Base-by-base conservation (phyloP, 2,113 vertebrate genomes). In the Entelurus aequoreus region DNA sequence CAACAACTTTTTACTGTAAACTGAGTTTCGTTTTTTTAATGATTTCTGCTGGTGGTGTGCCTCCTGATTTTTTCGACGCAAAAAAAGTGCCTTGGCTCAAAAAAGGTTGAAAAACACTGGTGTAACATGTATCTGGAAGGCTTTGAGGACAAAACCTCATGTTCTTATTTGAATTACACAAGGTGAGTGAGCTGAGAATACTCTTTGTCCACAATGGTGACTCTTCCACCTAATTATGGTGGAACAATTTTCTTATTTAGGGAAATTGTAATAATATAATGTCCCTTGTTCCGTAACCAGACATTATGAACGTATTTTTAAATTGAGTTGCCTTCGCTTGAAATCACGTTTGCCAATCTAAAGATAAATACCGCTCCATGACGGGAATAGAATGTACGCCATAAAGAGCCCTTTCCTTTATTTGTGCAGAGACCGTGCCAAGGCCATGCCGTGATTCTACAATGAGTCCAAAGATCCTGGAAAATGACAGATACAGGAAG, bases 361-460 rank as follows among this genome's bases (percentile, higher is more conserved):
- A 81, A 83, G 68, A 83, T 69, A 66, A 77, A 78, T 58, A 72
- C 67, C 44, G 68, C 83, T 82, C 79, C 50, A 76, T 85, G 21
- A 69, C 52, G 71, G 14, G 44, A 81, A 68, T 72, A 69, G 71
- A 75, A 40, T 81, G 83, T 82, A 85, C 85, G 82, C 78, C 72
- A 65, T 47, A 70, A 66, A 60, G 49, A 35, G 54, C 52, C 62
- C 44, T 36, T 54, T 66, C 82, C 63, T 70, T 75, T 74, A 15
- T 53, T 60, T 47, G 56, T 64, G 62, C 11, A 46, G 42, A 46
- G 42, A 46, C 11, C 42, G 42, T 46, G 42, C 28, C 2, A 28
- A 28, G 28, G 28, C 28, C 28, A 46, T 46, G 42, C 8, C 11
- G 10, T 46, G 10, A 46, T 12, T 46, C 11, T 46, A 46, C 42